Evolutionary conservation across 30 jellyfish, hydroid and myxozoan genomes (phyloP), one percentile per base, ranked within the genome.

Genomic region (Catostylus mosaicus): DNA sequence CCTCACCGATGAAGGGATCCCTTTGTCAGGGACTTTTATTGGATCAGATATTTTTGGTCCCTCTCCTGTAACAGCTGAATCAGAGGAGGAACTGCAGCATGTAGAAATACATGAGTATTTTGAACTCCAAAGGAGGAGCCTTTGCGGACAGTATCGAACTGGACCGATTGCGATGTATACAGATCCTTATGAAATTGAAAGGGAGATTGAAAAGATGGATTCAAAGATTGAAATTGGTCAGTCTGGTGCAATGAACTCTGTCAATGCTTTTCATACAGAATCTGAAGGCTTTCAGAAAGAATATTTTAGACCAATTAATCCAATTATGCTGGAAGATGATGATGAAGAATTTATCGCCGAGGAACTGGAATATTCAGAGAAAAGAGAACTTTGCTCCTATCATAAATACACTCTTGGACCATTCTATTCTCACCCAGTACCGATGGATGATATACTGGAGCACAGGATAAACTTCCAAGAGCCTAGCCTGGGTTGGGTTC

Each of bases 381-480:
- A 35, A n/a, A 68, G 64, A 36, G 18, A 18, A 18, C 12, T 68
- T 1, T 34, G 80, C 1, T 22, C 65, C 23, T 68, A 68, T 36
- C 37, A 37, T 30, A 68, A 68, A 23, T 68, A 68, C 33, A 33
- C 80, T n/a, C 64, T 19, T 11, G 80, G 80, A 9, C 80, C 33
- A 16, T 46, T 37, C 31, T 2, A 19, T 36, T 68, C 20, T 1
- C 59, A 36, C 26, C 80, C 80, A 23, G 29, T 46, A 16, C 64
- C 80, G 9, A 35, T 68, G 80, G 80, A 68, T 24, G 64, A 68
- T 37, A 19, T 68, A 11, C 26, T 68, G 36, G 80, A 68, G 26
- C 65, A 36, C 9, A n/a, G 80, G 12, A 19, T 36, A 3, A 26
- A 68, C 20, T 43, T 68, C 30, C 38, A 23, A 8, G 37, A 7